These are phyloP conservation scores for Polydesmus complanatus DNA, from an alignment of 2,888 invertebrate genomes.

Conservation along the genomic window DNA sequence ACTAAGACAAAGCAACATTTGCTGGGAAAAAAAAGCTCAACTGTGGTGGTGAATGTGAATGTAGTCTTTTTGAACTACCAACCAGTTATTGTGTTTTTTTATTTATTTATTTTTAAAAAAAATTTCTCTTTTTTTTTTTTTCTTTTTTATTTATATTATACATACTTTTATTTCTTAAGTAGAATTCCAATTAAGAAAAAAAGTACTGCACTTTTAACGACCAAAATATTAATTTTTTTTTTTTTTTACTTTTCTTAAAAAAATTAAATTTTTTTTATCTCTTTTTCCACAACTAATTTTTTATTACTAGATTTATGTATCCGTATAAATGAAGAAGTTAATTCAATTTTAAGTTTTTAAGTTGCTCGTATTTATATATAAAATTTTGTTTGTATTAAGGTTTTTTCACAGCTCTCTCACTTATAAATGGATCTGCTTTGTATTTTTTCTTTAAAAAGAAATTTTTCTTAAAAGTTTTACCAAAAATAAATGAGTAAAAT, in stretches of 20 bases:
- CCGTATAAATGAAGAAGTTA: neutral
- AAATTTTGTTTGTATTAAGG: slow-evolving; percentile 18
- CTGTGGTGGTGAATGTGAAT: slow-evolving; percentile 19
- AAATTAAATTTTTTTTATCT: slow-evolving; percentile 8
- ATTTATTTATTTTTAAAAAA: neutral
- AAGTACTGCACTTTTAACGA: slow-evolving; percentile 17
- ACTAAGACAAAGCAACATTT: slow-evolving; percentile 19
- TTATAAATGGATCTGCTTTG: slow-evolving; percentile 20
- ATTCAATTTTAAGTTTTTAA: neutral
- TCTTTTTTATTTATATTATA: slow-evolving; percentile 6
- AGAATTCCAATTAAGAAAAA: slow-evolving; percentile 12
- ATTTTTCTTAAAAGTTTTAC: too few relatives aligned
- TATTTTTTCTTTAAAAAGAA: slow-evolving; percentile 7
- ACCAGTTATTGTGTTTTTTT: neutral
- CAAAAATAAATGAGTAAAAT: too few relatives aligned
- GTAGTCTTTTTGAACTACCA: slow-evolving; percentile 19
- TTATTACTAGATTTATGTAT: neutral
- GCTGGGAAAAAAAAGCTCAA: slow-evolving; percentile 19
- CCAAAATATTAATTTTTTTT: slow-evolving; percentile 8
- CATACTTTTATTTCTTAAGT: slow-evolving; percentile 12
- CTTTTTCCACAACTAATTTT: neutral
- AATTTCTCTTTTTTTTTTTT: neutral
- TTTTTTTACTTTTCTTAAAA: slow-evolving; percentile 16
- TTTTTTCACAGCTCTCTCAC: slow-evolving; percentile 17
- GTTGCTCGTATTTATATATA: slow-evolving; percentile 4